These are phyloP conservation scores for Tiaroga cobitis DNA, from an alignment of 2,797 vertebrate genomes.

Conservation along the genomic window DNA sequence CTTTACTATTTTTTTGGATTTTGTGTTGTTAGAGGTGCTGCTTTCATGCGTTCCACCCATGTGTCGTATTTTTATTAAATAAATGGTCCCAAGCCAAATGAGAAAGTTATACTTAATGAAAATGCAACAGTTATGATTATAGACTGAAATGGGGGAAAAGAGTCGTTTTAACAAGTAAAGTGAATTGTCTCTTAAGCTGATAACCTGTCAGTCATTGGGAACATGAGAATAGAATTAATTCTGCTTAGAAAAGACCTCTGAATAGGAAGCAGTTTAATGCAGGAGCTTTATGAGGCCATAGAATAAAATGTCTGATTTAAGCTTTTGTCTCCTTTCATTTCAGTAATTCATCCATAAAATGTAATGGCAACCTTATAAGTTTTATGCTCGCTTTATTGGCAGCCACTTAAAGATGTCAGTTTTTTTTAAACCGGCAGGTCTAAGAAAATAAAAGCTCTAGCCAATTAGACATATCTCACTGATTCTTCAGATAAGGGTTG, in stretches of 20 bases:
- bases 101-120: conserved; percentile 4
- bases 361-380: conserved; percentile 22
- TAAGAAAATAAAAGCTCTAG: conserved; percentile 43
- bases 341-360: conserved; percentile 41
- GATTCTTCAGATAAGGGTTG: conserved; percentile 21
- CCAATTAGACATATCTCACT: conserved; percentile 48
- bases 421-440: conserved; percentile 10
- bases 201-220: conserved; percentile 6
- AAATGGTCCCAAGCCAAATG: conserved; percentile 11
- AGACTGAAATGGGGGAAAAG: conserved; percentile 5
- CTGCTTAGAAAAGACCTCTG: conserved; percentile 1
- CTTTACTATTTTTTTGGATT: neutral
- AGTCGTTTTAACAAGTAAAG: neutral
- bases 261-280: conserved; percentile 16
- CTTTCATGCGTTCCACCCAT: neutral
- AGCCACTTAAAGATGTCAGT: conserved; percentile 46
- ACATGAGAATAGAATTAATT: conserved; percentile 10
- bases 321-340: conserved; percentile 41
- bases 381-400: conserved; percentile 34
- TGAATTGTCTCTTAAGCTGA: conserved; percentile 17
- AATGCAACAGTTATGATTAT: neutral
- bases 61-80: neutral
- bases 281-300: conserved; percentile 1
- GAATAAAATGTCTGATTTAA: conserved; percentile 39
- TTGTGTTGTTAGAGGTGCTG: neutral